Evolutionary conservation across 2,888 invertebrate species (phyloP), one percentile per base, ranked within the genome.

Genomic region (Synergus umbraculus): DNA sequence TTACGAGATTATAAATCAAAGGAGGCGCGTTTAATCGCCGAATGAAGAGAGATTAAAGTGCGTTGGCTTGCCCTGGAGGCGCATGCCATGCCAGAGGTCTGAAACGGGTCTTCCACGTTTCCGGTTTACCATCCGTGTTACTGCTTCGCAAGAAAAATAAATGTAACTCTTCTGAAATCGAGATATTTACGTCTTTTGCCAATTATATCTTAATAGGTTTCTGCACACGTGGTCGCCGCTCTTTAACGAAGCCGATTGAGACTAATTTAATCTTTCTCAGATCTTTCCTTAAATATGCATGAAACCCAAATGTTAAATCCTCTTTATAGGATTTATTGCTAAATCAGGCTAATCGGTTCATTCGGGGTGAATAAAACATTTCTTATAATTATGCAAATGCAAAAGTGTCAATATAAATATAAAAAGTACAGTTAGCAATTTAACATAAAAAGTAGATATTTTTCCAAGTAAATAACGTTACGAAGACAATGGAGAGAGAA

Each of bases 1-100:
- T 88, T 88, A 88, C 83, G 88, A 88, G 86, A 89, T 85, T 84
- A 83, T 88, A 87, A 89, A 89, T 89, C 88, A 88, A 87, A 65
- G 81, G 64, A 79, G 84, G 81, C 81, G 85, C 85, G 81, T 82
- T 89, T 89, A 87, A 89, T 89, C 86, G 86, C 83, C 86, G 84
- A 86, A 86, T 87, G 87, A 87, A 88, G 84, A 81, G 82, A 85
- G 83, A 84, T 85, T 83, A 82, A 85, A 81, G 82, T 79, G 81
- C 84, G 80, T 82, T 76, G 79, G 76, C 64, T 76, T 41, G 49
- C 76, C 80, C 78, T 73, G 49, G 37, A 73, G 69, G 69, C 69
- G 46, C 69, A 46, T 29, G 67, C 67, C 67, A 69, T 22, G 22
- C 44, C 66, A 73, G 49, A 73, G 49, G 69, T 8, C 8, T 73